Evolutionary conservation across 1,140 invertebrate genomes (phyloP), one percentile per base, ranked within the genome.

Genomic region (Drosophila orena): DNA sequence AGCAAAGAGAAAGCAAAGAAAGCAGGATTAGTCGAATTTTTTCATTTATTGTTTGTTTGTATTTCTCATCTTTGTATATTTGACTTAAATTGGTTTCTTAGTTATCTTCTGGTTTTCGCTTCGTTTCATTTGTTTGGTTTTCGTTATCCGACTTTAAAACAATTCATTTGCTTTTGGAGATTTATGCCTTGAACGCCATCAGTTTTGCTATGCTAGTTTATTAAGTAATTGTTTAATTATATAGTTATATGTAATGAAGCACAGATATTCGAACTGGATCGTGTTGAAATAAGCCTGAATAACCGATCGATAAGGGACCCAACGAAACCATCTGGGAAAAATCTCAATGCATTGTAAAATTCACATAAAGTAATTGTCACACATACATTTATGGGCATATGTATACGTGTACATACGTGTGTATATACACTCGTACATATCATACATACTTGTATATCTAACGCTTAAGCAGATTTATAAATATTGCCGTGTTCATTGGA

Each of bases 401-500:
- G n/a, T n/a, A n/a, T n/a, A n/a, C n/a, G n/a, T n/a, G n/a, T n/a
- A n/a, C n/a, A n/a, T n/a, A n/a, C n/a, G n/a, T n/a, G n/a, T n/a
- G n/a, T n/a, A n/a, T n/a, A n/a, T n/a, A n/a, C n/a, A n/a, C n/a
- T n/a, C n/a, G n/a, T n/a, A n/a, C n/a, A n/a, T n/a, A n/a, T n/a
- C n/a, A n/a, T n/a, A n/a, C 17, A 17, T 17, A 30, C 30, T 30
- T 7, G 7, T 27, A 27, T 15, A 24, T 70, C 50, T 57, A 69
- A 69, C 47, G 71, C 60, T 54, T 58, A 69, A 66, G 50, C 49
- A 56, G 56, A 61, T 50, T 34, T 60, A 58, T 72, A 46, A 72
- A 57, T 60, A 78, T 79, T 79, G 75, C 76, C 75, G 50, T 69
- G 20, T 68, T 37, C 47, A 58, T 68, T 56, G 56, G 77, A 79